Conservation (phyloP, 2,888 invertebrate genomes). For the Xestia sexstrigata region DNA sequence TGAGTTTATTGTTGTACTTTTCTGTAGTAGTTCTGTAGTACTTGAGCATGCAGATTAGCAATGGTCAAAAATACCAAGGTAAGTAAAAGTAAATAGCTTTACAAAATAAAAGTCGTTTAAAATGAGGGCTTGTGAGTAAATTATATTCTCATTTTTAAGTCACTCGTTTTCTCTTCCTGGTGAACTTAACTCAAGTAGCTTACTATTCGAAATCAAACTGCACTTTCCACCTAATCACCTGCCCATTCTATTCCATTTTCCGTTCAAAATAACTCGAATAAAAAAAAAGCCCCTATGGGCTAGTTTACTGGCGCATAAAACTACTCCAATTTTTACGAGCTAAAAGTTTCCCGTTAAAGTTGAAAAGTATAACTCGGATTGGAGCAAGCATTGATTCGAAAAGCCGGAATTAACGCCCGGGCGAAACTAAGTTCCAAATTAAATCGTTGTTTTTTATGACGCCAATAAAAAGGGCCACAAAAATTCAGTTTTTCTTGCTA, state of each 20-base stretch:
- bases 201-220: constrained; percentile 5
- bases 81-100: background rate
- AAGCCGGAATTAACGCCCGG: constrained; percentile 53
- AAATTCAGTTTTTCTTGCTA: constrained; percentile 40
- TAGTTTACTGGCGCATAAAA: constrained; percentile 56
- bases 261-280: constrained; percentile 38
- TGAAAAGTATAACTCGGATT: constrained; percentile 53
- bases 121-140: background rate
- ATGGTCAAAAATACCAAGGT: background rate
- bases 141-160: background rate
- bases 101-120: background rate
- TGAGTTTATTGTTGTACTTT: no score
- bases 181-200: background rate
- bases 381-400: constrained; percentile 54
- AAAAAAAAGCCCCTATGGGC: constrained; percentile 41
- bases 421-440: constrained; percentile 49
- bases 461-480: constrained; percentile 41
- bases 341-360: constrained; percentile 47
- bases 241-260: constrained; percentile 31
- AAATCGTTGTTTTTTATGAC: constrained; percentile 52
- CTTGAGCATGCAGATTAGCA: background rate
- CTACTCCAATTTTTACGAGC: constrained; percentile 60
- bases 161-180: background rate
- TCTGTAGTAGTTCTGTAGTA: no score
- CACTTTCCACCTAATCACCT: constrained; percentile 40